Evolutionary conservation across 1,140 invertebrate species (phyloP), one percentile per base, ranked within the genome.

Genomic region (Chionoecetes opilio): DNA sequence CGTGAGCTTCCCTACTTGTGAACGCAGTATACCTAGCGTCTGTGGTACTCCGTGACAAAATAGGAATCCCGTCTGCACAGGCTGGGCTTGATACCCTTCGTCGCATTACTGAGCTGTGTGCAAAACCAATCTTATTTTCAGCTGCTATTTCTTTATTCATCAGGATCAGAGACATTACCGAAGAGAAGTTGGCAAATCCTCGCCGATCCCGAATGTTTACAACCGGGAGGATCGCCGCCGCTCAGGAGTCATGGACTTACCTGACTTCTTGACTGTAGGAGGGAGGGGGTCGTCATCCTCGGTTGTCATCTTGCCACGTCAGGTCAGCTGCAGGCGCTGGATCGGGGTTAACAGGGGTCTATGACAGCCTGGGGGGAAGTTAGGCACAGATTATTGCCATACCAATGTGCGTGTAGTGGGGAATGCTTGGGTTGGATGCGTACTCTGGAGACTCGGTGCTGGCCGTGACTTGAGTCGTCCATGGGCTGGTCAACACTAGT

Each of bases 211-310:
- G 38, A 93, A 93, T 93, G 92, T 93, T 46, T 93, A 93, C 92
- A 53, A 85, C 92, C 92, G 92, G 35, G 92, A 93, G 82, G 92
- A 93, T 53, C 92, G 92, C 82, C 92, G 92, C 82, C 38, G 92
- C 31, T 63, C 63, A 53, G 82, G n/a, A 75, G 38, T 87, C 37
- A n/a, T 84, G 32, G 92, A 93, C 53, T 63, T 84, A 35, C 53
- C 63, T 93, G 92, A 93, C 92, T 93, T 86, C 92, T 93, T 93
- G 92, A 93, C 92, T 41, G 82, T 93, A 93, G 92, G 92, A 93
- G 92, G 92, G 92, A 93, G 92, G 92, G 92, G 92, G 92, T 93
- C 92, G n/a, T 93, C 92, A 86, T 93, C 92, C 86, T 93, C 92
- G 53, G 92, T 93, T 82, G 92, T 93, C 92, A 93, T 93, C 92